Evolutionary conservation across 2,113 vertebrate species (phyloP).

Genomic region (Anarhynchus alexandrinus): DNA sequence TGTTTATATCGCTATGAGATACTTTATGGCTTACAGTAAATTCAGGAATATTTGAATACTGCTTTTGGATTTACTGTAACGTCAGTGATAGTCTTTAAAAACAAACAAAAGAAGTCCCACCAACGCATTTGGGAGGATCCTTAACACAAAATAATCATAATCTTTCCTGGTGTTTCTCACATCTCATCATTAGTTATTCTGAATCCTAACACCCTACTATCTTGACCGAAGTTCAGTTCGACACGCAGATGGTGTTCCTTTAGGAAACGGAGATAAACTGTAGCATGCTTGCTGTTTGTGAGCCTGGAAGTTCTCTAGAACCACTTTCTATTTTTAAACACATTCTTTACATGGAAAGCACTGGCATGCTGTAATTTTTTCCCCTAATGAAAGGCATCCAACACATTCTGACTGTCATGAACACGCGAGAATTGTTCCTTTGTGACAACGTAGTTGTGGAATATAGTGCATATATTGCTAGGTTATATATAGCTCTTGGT

Average conservation of each 20-base stretch:
- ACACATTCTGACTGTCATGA: not conserved
- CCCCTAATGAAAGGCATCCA: not conserved
- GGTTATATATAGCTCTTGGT: not conserved
- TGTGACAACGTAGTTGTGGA: not conserved
- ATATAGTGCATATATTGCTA: not conserved
- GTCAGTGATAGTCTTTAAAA: not conserved
- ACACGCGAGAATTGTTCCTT: not conserved
- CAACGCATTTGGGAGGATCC: not conserved
- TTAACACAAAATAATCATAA: not conserved
- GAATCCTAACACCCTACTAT: constrained; percentile 28
- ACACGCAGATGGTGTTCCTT: not conserved
- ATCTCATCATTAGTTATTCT: not conserved
- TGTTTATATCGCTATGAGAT: not conserved
- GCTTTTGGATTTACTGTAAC: not conserved
- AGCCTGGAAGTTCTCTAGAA: constrained; percentile 52
- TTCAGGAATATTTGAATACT: not conserved
- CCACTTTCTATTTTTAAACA: constrained; percentile 51
- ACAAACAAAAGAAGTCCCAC: not conserved
- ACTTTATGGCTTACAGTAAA: not conserved
- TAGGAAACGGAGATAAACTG: constrained; percentile 25
- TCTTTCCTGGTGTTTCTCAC: not conserved
- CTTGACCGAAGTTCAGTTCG: constrained; percentile 3
- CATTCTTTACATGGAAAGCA: constrained; percentile 3
- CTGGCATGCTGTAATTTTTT: not conserved
- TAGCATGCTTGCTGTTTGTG: not conserved